Base-by-base conservation (phyloP, 2,797 vertebrate genomes). In the Orestias chungarensis region DNA sequence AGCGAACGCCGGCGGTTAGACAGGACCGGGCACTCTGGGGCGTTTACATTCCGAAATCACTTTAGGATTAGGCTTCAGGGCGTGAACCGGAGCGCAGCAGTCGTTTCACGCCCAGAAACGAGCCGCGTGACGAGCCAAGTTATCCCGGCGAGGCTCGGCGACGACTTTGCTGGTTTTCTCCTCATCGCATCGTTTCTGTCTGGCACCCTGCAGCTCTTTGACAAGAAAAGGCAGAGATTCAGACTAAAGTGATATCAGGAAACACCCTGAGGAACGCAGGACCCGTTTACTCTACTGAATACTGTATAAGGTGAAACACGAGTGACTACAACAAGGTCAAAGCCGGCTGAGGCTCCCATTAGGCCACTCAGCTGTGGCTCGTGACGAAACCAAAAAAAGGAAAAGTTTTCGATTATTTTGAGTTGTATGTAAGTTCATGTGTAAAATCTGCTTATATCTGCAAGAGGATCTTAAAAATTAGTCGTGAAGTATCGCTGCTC, bases 61-160 rank as follows among this genome's bases (percentile, higher is more conserved):
- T 10, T 5, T 9, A 18, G 42, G 17, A 20, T 27, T 43, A 9
- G 11, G 17, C 42, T 27, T 8, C n/a, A 46, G 65, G 3, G 47
- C 33, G 71, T 57, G 47, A 46, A 73, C 66, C 64, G 64, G 54
- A 78, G 61, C 74, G 67, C 59, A 73, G 27, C 59, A 23, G 70
- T 68, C 44, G 55, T 57, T 50, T 64, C 68, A 74, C 73, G 72
- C 76, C 66, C 40, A 31, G 4, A 72, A 14, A 27, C 49, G 27
- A 52, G 49, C 49, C 11, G 49, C 12, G 49, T 50, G 43, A 4
- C 9, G 10, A 2, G 7, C 67, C 64, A 71, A 75, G 33, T 75
- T 64, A 74, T 44, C 1, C 49, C 6, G 0, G 55, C 43, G 27
- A 35, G 20, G 2, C 25, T 7, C 40, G 1, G 8, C 18, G 6